Evolutionary conservation across 2,797 vertebrate genomes (phyloP).

Genomic region (Zenarchopterus dispar): DNA sequence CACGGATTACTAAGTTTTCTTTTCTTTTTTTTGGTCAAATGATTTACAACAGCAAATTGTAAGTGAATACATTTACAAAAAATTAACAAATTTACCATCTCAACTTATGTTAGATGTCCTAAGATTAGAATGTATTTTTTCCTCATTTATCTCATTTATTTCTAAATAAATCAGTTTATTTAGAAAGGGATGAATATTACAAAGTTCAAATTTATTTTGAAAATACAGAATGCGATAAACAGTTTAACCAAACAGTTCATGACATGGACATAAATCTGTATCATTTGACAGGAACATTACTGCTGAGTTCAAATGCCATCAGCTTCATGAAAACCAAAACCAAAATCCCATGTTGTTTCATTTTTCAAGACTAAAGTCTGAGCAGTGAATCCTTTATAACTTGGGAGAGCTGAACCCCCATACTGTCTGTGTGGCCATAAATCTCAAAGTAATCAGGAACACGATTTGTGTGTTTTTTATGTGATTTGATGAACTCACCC

Average conservation of each 20-base stretch:
- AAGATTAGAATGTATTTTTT: no score
- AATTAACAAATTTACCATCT: no score
- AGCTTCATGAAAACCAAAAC: slow-evolving; percentile 16
- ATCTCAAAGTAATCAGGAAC: slow-evolving; percentile 6
- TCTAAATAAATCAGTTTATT: no score
- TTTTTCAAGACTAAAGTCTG: slow-evolving; percentile 28
- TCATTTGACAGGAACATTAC: slow-evolving; percentile 12
- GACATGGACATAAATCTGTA: slow-evolving; percentile 9
- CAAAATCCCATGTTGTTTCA: slow-evolving; percentile 19
- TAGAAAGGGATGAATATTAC: no score
- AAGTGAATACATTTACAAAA: no score
- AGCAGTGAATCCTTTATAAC: slow-evolving; percentile 25
- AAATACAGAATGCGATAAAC: background rate
- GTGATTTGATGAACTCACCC: slow-evolving; percentile 17
- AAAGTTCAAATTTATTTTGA: no score
- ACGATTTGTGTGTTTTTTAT: background rate
- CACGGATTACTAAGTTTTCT: no score
- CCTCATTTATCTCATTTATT: no score
- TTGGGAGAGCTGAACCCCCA: slow-evolving; percentile 17
- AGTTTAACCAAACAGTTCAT: slow-evolving; percentile 38
- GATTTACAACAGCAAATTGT: no score
- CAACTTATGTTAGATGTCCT: no score
- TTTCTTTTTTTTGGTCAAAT: no score
- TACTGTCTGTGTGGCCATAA: background rate
- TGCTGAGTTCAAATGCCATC: slow-evolving; percentile 34